Conservation (phyloP, 2,888 invertebrate species). For the Parnassius glacialis region DNA sequence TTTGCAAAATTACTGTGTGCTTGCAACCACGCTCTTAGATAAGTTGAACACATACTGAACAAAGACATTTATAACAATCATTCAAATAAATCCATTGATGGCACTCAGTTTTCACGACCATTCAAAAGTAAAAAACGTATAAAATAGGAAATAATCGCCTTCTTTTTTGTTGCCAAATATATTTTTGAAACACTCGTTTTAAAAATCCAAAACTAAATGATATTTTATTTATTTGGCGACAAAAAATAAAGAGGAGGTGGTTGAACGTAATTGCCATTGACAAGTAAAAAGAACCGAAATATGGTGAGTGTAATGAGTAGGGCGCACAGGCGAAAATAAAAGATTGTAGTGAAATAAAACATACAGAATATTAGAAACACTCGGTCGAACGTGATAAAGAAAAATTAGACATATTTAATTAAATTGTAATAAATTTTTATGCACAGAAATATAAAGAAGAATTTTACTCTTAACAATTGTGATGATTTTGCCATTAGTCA, state of each 20-base stretch:
- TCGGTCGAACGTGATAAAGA: slow-evolving; percentile 42
- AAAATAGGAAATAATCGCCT: slow-evolving; percentile 59
- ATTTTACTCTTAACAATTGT: slow-evolving; percentile 76
- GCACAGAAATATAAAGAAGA: slow-evolving; percentile 47
- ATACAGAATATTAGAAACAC: slow-evolving; percentile 40
- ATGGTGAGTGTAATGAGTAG: slow-evolving; percentile 41
- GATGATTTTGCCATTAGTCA: slow-evolving; percentile 78
- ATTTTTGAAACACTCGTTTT: background rate
- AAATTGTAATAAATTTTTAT: slow-evolving; percentile 48
- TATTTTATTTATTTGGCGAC: slow-evolving; percentile 42
- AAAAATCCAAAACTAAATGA: too few relatives aligned
- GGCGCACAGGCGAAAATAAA: slow-evolving; percentile 50
- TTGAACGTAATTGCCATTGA: slow-evolving; percentile 48
- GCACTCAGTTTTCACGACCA: slow-evolving; percentile 68
- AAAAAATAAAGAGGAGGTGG: slow-evolving; percentile 43
- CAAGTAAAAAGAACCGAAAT: slow-evolving; percentile 45
- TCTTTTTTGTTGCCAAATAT: slow-evolving; percentile 47
- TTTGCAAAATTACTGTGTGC: slow-evolving; percentile 21
- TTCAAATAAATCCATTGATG: slow-evolving; percentile 59
- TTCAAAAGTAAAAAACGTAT: slow-evolving; percentile 60
- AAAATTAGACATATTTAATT: slow-evolving; percentile 42
- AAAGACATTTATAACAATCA: slow-evolving; percentile 66
- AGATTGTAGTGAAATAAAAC: slow-evolving; percentile 42
- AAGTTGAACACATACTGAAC: slow-evolving; percentile 49
- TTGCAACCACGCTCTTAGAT: slow-evolving; percentile 61